Evolutionary conservation across 2,797 vertebrate species (phyloP).

Genomic region (Tokudaia tokunoshimensis): DNA sequence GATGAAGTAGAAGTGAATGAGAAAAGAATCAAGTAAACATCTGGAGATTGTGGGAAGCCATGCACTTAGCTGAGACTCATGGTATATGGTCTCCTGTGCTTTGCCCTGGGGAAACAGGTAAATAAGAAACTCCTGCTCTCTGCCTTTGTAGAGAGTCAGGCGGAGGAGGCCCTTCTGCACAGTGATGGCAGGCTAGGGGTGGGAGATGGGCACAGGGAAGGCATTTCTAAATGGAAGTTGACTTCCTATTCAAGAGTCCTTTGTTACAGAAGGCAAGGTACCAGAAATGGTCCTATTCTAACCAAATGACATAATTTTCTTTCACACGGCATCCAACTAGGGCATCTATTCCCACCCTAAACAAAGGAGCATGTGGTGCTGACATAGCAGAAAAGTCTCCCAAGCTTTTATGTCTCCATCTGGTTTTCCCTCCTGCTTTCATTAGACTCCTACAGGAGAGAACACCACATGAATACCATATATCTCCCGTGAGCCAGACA

Average conservation of each 20-base stretch:
- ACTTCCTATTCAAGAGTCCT: neutral
- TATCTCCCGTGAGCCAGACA: neutral
- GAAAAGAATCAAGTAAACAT: neutral
- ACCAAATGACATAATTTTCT: fast-evolving
- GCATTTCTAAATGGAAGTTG: neutral
- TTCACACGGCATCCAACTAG: neutral
- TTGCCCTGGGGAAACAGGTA: fast-evolving
- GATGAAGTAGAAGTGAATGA: neutral
- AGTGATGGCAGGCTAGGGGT: fast-evolving
- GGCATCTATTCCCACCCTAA: neutral
- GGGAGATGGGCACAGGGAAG: no score
- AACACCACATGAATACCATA: neutral
- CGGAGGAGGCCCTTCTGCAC: no score
- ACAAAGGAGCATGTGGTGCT: neutral
- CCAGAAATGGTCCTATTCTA: neutral
- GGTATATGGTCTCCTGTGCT: fast-evolving
- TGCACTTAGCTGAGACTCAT: neutral
- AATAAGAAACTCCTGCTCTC: neutral
- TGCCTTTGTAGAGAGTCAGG: neutral
- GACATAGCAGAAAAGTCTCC: neutral
- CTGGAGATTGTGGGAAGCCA: neutral
- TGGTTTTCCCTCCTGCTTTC: neutral
- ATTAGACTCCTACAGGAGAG: neutral
- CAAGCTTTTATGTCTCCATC: neutral
- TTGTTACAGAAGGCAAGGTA: neutral